phyloP scores from a whole-genome alignment of 1,140 invertebrate genomes.

The Drosophila novamexicana region DNA sequence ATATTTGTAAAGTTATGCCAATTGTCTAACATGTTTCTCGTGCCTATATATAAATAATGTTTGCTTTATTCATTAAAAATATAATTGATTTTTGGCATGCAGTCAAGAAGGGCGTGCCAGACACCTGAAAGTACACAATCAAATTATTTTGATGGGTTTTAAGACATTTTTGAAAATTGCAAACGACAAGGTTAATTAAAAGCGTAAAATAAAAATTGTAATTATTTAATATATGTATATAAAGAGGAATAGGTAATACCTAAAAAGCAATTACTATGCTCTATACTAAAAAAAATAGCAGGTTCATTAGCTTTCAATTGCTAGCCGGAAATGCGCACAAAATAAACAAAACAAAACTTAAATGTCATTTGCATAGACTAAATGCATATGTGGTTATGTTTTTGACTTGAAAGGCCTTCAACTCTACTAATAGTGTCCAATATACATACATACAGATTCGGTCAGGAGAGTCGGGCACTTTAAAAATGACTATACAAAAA shows the following conservation, averaged over 20 bases:
- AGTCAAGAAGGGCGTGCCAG: background rate
- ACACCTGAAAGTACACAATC: conserved; percentile 7
- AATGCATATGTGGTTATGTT: conserved; percentile 2
- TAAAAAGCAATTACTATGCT: background rate
- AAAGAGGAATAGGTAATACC: no score
- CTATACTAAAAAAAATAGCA: background rate
- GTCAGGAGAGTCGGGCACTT: conserved; percentile 11
- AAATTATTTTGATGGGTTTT: conserved; percentile 8
- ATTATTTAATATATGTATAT: background rate
- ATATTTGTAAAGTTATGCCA: no score
- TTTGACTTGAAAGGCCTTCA: background rate
- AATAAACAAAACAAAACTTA: background rate
- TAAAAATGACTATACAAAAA: conserved; percentile 20
- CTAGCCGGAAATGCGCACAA: conserved; percentile 3
- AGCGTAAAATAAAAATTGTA: background rate
- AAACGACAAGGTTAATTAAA: conserved; percentile 1
- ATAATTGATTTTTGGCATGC: conserved; percentile 43
- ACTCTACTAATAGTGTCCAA: background rate
- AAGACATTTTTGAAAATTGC: background rate
- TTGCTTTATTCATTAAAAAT: conserved; percentile 19
- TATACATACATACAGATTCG: background rate
- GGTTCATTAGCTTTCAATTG: background rate
- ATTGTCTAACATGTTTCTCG: background rate
- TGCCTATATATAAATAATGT: conserved; percentile 9
- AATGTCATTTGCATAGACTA: conserved; percentile 10